Evolutionary conservation across 2,797 vertebrate genomes (phyloP).

Genomic region (Chloroceryle amazona): DNA sequence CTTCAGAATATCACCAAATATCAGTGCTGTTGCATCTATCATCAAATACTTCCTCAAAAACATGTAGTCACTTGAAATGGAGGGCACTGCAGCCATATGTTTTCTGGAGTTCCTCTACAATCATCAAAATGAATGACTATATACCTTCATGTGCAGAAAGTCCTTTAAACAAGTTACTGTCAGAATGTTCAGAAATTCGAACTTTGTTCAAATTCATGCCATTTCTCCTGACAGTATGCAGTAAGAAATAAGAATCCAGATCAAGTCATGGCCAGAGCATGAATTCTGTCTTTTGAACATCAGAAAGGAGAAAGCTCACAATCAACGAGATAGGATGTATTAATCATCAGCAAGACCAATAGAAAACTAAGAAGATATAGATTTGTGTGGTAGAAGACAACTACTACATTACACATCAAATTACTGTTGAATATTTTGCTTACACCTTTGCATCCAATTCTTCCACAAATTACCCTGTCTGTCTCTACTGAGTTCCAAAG

Average conservation of each 20-base stretch:
- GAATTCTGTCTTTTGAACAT: neutral
- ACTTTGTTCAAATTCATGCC: neutral
- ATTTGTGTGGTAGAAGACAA: neutral
- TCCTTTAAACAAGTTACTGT: neutral
- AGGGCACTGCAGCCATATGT: conserved; percentile 65
- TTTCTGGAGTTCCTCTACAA: conserved; percentile 80
- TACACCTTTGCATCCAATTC: neutral
- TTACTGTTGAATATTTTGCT: neutral
- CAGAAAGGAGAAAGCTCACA: neutral
- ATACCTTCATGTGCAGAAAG: neutral
- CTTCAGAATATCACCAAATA: conserved; percentile 86
- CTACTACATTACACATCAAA: neutral
- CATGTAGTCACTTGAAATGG: conserved; percentile 77
- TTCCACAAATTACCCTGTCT: neutral
- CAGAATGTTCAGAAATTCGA: neutral
- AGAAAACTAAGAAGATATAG: neutral
- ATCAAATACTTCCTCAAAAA: conserved; percentile 85
- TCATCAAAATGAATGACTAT: neutral
- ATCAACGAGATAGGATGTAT: neutral
- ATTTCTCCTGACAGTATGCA: neutral
- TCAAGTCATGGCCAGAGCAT: neutral
- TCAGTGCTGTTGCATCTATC: conserved; percentile 84
- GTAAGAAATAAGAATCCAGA: neutral
- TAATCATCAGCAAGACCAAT: neutral
- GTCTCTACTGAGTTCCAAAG: neutral